phyloP scores from a whole-genome alignment of 2,888 invertebrate genomes.

The Fissipunctia ypsillon region DNA sequence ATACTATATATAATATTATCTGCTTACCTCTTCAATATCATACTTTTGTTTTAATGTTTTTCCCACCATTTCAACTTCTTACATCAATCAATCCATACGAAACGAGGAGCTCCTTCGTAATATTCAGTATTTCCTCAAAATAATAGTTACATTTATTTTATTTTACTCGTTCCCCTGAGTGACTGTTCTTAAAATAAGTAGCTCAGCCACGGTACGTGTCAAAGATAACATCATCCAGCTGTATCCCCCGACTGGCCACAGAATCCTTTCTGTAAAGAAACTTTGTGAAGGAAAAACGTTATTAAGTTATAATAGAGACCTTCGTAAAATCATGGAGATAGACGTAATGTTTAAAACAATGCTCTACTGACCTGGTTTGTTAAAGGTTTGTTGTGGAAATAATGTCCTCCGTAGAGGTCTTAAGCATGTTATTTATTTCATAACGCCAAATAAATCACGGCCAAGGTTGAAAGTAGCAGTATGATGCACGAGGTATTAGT shows the following conservation, averaged over 20 bases:
- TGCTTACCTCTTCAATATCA: too few relatives aligned
- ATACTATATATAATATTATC: not conserved
- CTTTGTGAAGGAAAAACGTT: constrained; percentile 49
- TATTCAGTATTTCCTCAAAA: constrained; percentile 16
- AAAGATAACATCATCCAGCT: constrained; percentile 41
- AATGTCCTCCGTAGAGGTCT: not conserved
- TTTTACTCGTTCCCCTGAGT: constrained; percentile 27
- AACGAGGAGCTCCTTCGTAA: not conserved
- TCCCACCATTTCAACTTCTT: not conserved
- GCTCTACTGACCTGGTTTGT: constrained; percentile 40
- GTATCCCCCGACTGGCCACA: constrained; percentile 16
- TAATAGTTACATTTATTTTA: constrained; percentile 43
- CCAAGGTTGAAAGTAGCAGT: not conserved
- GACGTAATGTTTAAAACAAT: constrained; percentile 29
- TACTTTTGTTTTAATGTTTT: not conserved
- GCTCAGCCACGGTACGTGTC: constrained; percentile 44
- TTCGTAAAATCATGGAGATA: constrained; percentile 23
- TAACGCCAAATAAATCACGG: not conserved
- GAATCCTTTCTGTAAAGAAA: constrained; percentile 53
- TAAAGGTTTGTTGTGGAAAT: not conserved
- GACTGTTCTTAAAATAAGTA: constrained; percentile 48
- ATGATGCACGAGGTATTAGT: not conserved
- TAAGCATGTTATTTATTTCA: too few relatives aligned
- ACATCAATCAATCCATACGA: not conserved
- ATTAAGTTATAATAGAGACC: constrained; percentile 53